Percentiles rank a stretch among this genome's conserved stretches.
Conservation (phyloP, 53 echinoderm and acorn worm genomes). For the Arbacia lixula region DNA sequence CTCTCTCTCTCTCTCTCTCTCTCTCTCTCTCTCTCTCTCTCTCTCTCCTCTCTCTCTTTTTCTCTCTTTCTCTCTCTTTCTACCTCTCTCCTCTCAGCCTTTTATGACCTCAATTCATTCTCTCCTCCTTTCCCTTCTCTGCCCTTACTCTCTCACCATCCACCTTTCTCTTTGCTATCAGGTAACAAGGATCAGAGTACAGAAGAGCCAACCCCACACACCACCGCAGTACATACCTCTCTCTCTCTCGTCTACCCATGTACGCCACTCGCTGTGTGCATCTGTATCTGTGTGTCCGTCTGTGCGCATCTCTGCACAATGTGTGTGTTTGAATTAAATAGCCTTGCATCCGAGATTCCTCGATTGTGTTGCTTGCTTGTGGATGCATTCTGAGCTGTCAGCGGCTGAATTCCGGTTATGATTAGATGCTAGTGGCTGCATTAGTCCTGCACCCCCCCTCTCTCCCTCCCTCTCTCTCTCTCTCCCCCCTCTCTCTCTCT, state of each 20-base stretch:
- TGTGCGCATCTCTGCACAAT: too few relatives aligned
- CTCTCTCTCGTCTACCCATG: too few relatives aligned
- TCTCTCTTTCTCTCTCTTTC: neutral
- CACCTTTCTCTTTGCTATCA: neutral
- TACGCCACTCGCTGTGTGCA: too few relatives aligned
- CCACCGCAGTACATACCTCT: too few relatives aligned
- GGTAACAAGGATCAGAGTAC: too few relatives aligned
- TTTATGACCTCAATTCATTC: neutral
- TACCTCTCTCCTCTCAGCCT: neutral
- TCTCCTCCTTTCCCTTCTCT: neutral
- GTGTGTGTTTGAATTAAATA: too few relatives aligned
- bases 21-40: neutral
- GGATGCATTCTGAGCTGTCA: conserved; percentile 24
- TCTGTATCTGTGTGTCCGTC: too few relatives aligned
- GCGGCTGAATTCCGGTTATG: conserved; percentile 47
- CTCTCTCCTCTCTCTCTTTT: neutral
- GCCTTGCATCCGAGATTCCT: too few relatives aligned
- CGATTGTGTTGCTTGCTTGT: too few relatives aligned
- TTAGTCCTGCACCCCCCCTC: neutral
- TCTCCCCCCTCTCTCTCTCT: neutral
- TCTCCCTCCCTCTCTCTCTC: neutral
- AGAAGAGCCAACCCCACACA: too few relatives aligned
- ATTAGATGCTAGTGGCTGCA: conserved; percentile 51
- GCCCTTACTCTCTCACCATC: neutral
- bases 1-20: neutral